Conservation (phyloP, 2,888 invertebrate genomes). For the Temnothorax rugatulus region DNA sequence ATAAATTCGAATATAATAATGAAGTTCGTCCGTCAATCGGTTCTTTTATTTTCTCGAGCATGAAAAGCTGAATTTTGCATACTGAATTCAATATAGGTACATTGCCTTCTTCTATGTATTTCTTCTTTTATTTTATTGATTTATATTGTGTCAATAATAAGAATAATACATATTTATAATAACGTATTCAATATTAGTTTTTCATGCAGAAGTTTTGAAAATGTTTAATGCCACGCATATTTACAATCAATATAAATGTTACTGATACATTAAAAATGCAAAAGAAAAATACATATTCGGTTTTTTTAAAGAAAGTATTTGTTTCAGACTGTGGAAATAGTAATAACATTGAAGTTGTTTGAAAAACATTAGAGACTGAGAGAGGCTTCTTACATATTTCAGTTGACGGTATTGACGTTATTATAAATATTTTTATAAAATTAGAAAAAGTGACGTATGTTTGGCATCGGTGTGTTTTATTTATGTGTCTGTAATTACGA, state of each 20-base stretch:
- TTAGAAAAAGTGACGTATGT: background rate
- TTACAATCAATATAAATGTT: constrained; percentile 6
- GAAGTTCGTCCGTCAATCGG: background rate
- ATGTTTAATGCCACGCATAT: background rate
- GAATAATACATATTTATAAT: constrained; percentile 1
- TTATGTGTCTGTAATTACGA: constrained; percentile 8
- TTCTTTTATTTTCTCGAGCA: background rate
- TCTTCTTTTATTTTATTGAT: constrained; percentile 7
- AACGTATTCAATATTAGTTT: background rate
- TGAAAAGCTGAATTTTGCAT: constrained; percentile 10
- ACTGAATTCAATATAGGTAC: background rate
- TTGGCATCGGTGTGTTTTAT: background rate
- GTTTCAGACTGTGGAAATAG: background rate
- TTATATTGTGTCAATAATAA: background rate
- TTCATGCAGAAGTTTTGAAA: background rate
- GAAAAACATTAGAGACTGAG: background rate
- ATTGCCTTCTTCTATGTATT: background rate
- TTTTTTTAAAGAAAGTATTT: background rate
- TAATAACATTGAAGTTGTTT: background rate
- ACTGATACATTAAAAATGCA: background rate
- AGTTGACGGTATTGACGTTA: background rate
- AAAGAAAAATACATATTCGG: background rate
- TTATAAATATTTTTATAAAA: constrained; percentile 30
- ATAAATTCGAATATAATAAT: background rate
- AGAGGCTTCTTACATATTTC: background rate